phyloP scores from a whole-genome alignment of 37 sponge, comb jelly and placozoan species.

The Oscarella lobularis region DNA sequence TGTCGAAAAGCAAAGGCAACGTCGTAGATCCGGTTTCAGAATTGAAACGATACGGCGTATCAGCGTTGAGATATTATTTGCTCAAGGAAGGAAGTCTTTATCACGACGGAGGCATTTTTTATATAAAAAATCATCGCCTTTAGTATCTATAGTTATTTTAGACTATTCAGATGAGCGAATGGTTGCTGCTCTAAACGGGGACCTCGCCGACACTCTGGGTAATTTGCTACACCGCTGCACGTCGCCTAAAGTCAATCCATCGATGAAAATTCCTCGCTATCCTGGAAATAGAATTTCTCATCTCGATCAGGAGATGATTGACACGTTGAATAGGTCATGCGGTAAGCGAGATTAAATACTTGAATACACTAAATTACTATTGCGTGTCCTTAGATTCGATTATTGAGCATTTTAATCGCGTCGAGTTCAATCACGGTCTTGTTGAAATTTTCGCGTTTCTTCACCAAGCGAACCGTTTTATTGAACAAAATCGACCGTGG shows the following conservation, averaged over 20 bases:
- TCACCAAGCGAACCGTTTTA: slow-evolving; percentile 43
- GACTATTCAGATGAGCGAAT: slow-evolving; percentile 51
- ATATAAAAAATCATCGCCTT: background rate
- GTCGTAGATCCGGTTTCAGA: slow-evolving; percentile 51
- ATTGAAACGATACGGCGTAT: slow-evolving; percentile 34
- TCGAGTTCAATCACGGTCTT: slow-evolving; percentile 52
- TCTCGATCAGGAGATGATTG: slow-evolving; percentile 14
- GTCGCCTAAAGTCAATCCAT: slow-evolving; percentile 24
- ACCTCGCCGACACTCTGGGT: slow-evolving; percentile 58
- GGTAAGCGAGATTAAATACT: too few relatives aligned
- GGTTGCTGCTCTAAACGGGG: slow-evolving; percentile 20
- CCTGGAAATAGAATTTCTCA: background rate
- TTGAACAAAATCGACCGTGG: slow-evolving; percentile 51
- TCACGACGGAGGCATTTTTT: slow-evolving; percentile 46
- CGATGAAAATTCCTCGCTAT: background rate
- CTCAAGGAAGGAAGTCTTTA: slow-evolving; percentile 62
- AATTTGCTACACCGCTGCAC: slow-evolving; percentile 49
- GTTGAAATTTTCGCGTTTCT: slow-evolving; percentile 31
- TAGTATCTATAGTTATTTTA: slow-evolving; percentile 8
- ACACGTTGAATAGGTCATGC: slow-evolving; percentile 11
- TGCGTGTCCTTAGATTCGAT: slow-evolving; percentile 6
- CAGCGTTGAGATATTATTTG: slow-evolving; percentile 52
- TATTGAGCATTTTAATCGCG: slow-evolving; percentile 21
- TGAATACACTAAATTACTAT: too few relatives aligned
- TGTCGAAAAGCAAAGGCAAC: slow-evolving; percentile 79